Evolutionary conservation across 2,113 vertebrate genomes (phyloP), one percentile per base, ranked within the genome.

Genomic region (Sciurus niger): DNA sequence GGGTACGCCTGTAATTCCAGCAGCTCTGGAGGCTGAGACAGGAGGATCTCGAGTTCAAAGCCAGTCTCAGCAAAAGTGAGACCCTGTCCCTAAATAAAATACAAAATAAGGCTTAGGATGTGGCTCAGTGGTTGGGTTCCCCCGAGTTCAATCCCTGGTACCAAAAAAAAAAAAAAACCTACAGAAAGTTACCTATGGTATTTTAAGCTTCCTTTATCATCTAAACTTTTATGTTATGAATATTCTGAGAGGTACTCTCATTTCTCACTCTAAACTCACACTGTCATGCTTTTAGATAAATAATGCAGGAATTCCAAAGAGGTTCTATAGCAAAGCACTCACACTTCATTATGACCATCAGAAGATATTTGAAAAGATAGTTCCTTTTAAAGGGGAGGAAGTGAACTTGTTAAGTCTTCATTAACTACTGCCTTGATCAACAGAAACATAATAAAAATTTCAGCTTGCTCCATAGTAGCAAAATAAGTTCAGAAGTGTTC

Each of bases 271-370:
- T 92, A 92, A 24, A 60, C 43, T 96, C 77, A 55, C 11, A 25
- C 51, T 53, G 78, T 43, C 32, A 51, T 37, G 77, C 25, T 85
- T 94, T 87, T 74, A 74, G 28, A 80, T 82, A 93, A 94, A 95
- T 90, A 94, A 84, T 51, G 11, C 22, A 91, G 51, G 48, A 89
- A 25, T 68, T 94, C 46, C 89, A 82, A 95, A 24, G 25, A 94
- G 74, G 34, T 89, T 93, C 43, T 93, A 89, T n/a, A 84, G 20
- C 67, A 90, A 95, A 97, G n/a, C 43, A 85, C 51, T 55, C 82
- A 84, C 32, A 48, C 9, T 85, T 79, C 80, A 20, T 92, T 95
- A 74, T 53, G 18, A 63, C 84, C 43, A 93, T 32, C 60, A 91
- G 43, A 40, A 85, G 34, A 37, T 86, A 90, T 20, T 37, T 92